A percentile compares a stretch with the other conserved stretches of the same genome.
Evolutionary conservation across 2,113 vertebrate genomes (phyloP).

Genomic region (Athene cunicularia): DNA sequence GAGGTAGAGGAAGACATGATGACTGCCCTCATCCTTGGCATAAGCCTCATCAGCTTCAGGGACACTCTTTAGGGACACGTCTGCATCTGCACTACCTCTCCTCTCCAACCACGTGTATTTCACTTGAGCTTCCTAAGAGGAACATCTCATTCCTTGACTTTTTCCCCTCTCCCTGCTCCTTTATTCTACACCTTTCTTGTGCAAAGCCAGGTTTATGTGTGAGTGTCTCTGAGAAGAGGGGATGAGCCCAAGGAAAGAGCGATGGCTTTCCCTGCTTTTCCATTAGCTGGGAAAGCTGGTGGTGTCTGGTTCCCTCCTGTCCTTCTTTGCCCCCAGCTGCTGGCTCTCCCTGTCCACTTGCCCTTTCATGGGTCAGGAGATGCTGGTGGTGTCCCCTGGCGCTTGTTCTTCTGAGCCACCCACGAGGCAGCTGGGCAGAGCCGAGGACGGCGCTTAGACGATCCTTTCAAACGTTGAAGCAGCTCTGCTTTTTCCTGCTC

Average conservation of each 20-base stretch:
- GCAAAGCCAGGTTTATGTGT: background rate
- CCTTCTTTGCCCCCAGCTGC: fast-evolving
- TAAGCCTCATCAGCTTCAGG: background rate
- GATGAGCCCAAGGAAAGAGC: background rate
- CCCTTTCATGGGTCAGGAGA: background rate
- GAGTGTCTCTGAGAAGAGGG: too few species aligned
- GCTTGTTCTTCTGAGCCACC: background rate
- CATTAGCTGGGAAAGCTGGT: background rate
- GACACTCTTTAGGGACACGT: fast-evolving
- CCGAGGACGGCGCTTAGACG: background rate
- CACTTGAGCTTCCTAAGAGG: background rate
- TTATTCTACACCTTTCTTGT: background rate
- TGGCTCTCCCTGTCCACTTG: background rate
- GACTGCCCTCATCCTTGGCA: background rate
- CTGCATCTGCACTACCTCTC: background rate
- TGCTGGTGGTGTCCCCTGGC: background rate
- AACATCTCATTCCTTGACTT: background rate
- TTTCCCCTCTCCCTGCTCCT: fast-evolving
- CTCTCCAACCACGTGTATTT: background rate
- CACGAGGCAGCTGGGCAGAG: background rate
- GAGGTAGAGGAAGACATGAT: background rate
- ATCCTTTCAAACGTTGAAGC: background rate
- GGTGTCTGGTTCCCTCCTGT: background rate
- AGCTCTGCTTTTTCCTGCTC: background rate
- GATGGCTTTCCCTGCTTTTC: background rate